Conservation (phyloP, 2,797 vertebrate species). For the Acanthiza pusilla region DNA sequence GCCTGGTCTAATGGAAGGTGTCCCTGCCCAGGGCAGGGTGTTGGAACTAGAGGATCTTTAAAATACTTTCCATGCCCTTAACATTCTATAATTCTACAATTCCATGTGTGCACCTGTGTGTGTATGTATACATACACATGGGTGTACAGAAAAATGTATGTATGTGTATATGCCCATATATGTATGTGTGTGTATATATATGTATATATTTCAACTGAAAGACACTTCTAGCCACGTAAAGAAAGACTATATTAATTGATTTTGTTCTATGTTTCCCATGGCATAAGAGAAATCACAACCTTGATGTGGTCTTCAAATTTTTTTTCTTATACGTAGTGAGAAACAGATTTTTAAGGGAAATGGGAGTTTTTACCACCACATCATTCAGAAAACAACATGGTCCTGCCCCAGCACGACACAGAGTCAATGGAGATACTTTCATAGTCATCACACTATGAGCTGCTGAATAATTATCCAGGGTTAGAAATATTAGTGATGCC, state of each 20-base stretch:
- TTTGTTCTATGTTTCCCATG: background rate
- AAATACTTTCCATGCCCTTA: background rate
- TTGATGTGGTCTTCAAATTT: background rate
- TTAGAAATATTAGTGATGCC: background rate
- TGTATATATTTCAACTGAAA: background rate
- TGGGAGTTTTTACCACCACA: background rate
- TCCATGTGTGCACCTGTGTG: fast-evolving
- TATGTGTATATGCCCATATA: background rate
- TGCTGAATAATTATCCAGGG: background rate
- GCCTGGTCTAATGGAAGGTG: background rate
- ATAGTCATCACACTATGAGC: background rate
- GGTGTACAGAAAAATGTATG: background rate
- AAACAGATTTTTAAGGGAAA: background rate
- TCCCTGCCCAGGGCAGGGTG: background rate
- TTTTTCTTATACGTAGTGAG: background rate
- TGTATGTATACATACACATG: too few relatives aligned
- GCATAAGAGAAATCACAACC: background rate
- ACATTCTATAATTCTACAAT: background rate
- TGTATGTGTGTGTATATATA: fast-evolving
- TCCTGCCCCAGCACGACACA: background rate
- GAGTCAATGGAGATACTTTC: background rate
- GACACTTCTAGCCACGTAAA: background rate
- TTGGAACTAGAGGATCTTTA: background rate
- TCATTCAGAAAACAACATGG: background rate
- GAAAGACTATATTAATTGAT: background rate